phyloP scores from a whole-genome alignment of 2,797 vertebrate genomes.

The Esox masquinongy region DNA sequence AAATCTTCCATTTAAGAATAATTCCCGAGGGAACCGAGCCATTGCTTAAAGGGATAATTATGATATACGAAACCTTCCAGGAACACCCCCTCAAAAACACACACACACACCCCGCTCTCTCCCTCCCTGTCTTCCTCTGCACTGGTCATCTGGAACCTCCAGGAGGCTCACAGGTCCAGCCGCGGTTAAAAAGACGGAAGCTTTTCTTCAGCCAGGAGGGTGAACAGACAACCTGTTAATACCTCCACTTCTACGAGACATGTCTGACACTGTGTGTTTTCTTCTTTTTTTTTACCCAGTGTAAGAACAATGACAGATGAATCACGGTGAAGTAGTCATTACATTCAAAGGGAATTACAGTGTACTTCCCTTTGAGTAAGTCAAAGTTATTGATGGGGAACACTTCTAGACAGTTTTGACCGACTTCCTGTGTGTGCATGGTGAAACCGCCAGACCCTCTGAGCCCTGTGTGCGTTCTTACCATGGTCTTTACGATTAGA shows the following conservation, averaged over 20 bases:
- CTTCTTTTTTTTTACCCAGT: neutral
- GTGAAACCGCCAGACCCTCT: neutral
- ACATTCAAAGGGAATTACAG: neutral
- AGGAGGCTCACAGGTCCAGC: neutral
- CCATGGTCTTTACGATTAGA: slow-evolving; percentile 14
- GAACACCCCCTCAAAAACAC: slow-evolving; percentile 44
- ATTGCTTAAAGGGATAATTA: slow-evolving; percentile 82
- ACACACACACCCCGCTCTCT: neutral
- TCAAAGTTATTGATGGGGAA: neutral
- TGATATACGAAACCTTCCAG: slow-evolving; percentile 77
- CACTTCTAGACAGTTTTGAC: neutral
- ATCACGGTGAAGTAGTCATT: neutral
- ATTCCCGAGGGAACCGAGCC: slow-evolving; percentile 71
- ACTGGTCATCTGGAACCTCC: neutral
- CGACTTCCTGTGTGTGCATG: neutral
- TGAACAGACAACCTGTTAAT: neutral
- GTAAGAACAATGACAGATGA: neutral
- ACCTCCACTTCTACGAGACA: neutral
- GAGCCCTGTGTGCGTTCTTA: slow-evolving; percentile 10
- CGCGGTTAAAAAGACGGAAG: neutral
- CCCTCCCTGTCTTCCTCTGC: neutral
- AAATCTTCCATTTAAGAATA: slow-evolving; percentile 79
- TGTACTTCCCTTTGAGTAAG: neutral
- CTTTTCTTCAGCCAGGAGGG: neutral
- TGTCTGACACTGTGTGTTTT: no score